These are phyloP conservation scores for Notiomystis cincta DNA, from an alignment of 2,113 vertebrate species.

Conservation along the genomic window DNA sequence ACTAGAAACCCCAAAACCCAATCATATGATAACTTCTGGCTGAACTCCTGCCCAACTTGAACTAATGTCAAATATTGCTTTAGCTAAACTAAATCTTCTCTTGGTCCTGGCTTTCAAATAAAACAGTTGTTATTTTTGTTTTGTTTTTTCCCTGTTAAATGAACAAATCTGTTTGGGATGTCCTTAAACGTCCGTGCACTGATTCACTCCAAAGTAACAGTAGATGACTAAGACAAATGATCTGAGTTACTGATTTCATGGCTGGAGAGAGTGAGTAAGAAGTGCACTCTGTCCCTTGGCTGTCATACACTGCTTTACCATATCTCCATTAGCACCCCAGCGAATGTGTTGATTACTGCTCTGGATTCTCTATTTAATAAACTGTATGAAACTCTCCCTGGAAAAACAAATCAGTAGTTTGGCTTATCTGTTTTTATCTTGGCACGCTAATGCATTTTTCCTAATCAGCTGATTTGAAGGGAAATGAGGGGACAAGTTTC, in stretches of 20 bases:
- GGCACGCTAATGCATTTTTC: not conserved
- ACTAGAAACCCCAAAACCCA: slow-evolving; percentile 48
- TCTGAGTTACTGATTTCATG: slow-evolving; percentile 20
- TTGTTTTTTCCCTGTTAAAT: not conserved
- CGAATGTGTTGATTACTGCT: not conserved
- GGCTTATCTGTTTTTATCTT: not conserved
- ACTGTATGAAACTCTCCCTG: not conserved
- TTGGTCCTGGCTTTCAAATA: slow-evolving; percentile 23
- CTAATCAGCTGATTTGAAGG: slow-evolving; percentile 22
- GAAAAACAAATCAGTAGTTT: slow-evolving; percentile 11
- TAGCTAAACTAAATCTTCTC: slow-evolving; percentile 7
- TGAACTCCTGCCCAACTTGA: slow-evolving; percentile 49
- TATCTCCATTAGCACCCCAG: not conserved
- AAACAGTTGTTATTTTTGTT: slow-evolving; percentile 47
- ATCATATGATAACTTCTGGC: slow-evolving; percentile 67
- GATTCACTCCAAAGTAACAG: slow-evolving; percentile 22
- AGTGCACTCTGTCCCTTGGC: slow-evolving; percentile 15
- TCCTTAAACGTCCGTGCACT: not conserved
- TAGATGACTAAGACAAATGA: slow-evolving; percentile 20
- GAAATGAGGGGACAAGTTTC: not conserved
- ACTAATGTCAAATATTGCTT: slow-evolving; percentile 23
- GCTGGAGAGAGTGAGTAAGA: slow-evolving; percentile 41
- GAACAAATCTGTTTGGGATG: slow-evolving; percentile 22
- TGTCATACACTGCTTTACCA: not conserved
- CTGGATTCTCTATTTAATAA: not conserved